Conservation (phyloP, 2,888 invertebrate species). For the Tetheella fluctuosa region DNA sequence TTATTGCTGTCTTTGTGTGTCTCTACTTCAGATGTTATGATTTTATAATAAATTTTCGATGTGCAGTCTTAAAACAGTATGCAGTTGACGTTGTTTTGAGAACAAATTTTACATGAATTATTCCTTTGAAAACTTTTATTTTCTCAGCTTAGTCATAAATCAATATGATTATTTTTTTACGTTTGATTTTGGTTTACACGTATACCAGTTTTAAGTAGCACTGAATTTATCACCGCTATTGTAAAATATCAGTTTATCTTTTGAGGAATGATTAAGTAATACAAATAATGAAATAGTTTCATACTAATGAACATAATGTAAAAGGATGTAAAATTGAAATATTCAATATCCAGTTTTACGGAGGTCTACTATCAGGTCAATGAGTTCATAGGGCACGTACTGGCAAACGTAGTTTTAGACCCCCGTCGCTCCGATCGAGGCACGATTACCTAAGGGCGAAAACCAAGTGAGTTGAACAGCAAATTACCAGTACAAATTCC, state of each 20-base stretch:
- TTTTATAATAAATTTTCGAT: slow-evolving; percentile 3
- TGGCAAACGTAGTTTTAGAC: not conserved
- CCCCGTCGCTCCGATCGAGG: not conserved
- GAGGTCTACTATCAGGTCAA: not conserved
- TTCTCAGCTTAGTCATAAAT: too few relatives aligned
- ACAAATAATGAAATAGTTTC: not conserved
- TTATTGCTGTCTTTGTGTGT: slow-evolving; percentile 9
- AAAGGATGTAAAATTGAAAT: too few relatives aligned
- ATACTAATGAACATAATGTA: too few relatives aligned
- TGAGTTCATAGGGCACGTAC: not conserved
- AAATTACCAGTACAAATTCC: slow-evolving; percentile 5
- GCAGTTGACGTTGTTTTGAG: not conserved
- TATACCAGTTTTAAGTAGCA: too few relatives aligned
- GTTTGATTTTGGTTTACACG: too few relatives aligned
- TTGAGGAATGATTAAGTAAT: not conserved
- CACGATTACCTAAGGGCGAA: not conserved
- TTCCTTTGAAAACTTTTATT: too few relatives aligned
- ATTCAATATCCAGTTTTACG: not conserved
- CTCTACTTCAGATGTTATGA: slow-evolving; percentile 5
- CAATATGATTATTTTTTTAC: too few relatives aligned
- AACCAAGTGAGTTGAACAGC: slow-evolving; percentile 6
- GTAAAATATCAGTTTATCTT: not conserved
- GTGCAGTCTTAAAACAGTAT: not conserved
- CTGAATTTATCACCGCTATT: too few relatives aligned
- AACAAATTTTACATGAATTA: too few relatives aligned